Evolutionary conservation across 2,113 vertebrate genomes (phyloP), one percentile per base, ranked within the genome.

Genomic region (Saccopteryx bilineata): DNA sequence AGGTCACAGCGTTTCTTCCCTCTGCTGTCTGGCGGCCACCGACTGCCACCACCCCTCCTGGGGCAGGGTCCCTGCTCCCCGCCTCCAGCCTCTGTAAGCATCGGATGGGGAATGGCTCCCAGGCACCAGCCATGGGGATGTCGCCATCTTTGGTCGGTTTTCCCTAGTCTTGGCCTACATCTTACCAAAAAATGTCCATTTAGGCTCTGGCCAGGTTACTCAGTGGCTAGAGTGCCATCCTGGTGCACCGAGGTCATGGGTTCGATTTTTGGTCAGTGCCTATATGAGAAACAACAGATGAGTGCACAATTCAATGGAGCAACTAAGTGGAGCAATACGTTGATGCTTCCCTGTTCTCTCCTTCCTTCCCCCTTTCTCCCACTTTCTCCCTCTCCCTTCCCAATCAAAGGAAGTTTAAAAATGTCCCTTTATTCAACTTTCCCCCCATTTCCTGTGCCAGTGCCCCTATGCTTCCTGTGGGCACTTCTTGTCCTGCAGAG

Each of bases 61-160:
- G 15, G 24, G 17, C 19, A 9, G 2, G 1, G 10, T 0, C 21
- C 46, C 50, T 33, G 8, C 10, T 26, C 19, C 2, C 31, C 2
- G 10, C 28, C 33, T 31, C 14, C 7, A 5, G 39, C 12, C 7
- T n/a, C 54, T 33, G 7, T 23, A 1, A 28, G n/a, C 21, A 19
- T 13, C 0, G 7, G 24, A 33, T 0, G 23, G 17, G 66, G 2
- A 17, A 1, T 21, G 26, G 17, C 10, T 58, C 24, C 54, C 4
- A 28, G 9, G 11, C 13, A 71, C 14, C 4, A 52, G 31, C 14
- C 46, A 31, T 0, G 1, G 18, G 12, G 8, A 4, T 28, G 1
- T 23, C 0, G 0, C 4, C 3, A 0, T 15, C 5, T 7, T 76
- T 5, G 9, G 54, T 5, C 19, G 13, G 4, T 21, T 24, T 39